A percentile compares a stretch with the other conserved stretches of the same genome.
These are phyloP conservation scores for Petrocephalus sullivani DNA, from an alignment of 2,797 vertebrate genomes.

Conservation along the genomic window DNA sequence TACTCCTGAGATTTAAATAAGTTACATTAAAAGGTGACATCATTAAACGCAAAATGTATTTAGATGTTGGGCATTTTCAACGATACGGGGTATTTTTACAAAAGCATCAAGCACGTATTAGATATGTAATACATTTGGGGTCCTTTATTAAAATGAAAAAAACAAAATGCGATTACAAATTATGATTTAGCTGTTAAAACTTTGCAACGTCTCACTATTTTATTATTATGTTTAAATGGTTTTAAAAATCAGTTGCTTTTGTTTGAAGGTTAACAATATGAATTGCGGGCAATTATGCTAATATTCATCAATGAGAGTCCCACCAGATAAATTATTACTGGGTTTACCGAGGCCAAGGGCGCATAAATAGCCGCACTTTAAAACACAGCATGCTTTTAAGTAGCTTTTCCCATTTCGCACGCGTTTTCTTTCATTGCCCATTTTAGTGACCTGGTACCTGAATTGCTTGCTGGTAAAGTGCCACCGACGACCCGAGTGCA, in stretches of 20 bases:
- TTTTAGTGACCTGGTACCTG: constrained; percentile 44
- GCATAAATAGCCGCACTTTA: constrained; percentile 25
- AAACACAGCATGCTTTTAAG: constrained; percentile 28
- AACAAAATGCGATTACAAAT: neutral
- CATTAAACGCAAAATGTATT: neutral
- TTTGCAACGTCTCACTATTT: neutral
- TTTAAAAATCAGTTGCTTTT: neutral
- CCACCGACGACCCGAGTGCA: constrained; percentile 34
- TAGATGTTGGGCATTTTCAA: neutral
- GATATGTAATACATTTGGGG: neutral
- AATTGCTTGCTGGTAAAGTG: constrained; percentile 44
- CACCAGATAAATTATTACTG: constrained; percentile 12
- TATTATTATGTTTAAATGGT: neutral
- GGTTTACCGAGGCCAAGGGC: constrained; percentile 3
- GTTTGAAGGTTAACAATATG: neutral
- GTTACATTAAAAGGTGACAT: neutral
- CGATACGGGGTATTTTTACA: neutral
- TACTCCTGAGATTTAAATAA: neutral
- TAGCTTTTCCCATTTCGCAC: constrained; percentile 28
- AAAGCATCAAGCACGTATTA: neutral
- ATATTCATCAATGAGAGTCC: neutral
- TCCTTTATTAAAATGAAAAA: neutral
- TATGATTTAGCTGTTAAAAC: neutral
- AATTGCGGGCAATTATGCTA: neutral
- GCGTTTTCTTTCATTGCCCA: constrained; percentile 34